phyloP scores from a whole-genome alignment of 2,113 vertebrate species.

The Ramphastos sulfuratus region DNA sequence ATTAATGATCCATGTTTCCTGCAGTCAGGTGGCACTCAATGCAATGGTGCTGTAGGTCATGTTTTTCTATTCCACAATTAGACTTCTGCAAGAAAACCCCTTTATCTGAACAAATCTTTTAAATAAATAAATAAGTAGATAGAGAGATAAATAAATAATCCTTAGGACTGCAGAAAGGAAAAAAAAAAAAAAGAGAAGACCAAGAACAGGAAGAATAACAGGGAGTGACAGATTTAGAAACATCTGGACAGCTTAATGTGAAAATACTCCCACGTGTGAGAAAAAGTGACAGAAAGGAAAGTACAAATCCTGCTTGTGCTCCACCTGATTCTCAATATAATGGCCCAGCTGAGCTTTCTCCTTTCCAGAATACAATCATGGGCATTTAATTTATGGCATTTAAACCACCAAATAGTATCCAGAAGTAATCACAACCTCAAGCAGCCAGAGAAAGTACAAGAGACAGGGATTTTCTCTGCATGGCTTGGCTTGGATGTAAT shows the following conservation, averaged over 20 bases:
- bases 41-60: neutral
- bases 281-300: neutral
- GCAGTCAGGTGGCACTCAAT: neutral
- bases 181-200: neutral
- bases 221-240: neutral
- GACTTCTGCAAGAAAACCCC: neutral
- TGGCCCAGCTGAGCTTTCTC: neutral
- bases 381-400: neutral
- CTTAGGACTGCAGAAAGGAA: neutral
- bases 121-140: neutral
- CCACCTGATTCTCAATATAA: neutral
- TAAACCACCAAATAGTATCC: neutral
- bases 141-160: neutral
- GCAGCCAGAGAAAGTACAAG: neutral
- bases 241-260: neutral
- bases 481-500: too few relatives aligned
- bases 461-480: neutral
- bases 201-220: neutral
- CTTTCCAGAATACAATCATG: neutral
- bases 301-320: neutral
- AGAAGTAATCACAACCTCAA: neutral
- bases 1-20: neutral
- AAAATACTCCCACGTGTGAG: neutral
- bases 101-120: neutral
- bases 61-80: neutral